These are phyloP conservation scores for Pungitius pungitius DNA, from an alignment of 2,113 vertebrate species.

Conservation along the genomic window DNA sequence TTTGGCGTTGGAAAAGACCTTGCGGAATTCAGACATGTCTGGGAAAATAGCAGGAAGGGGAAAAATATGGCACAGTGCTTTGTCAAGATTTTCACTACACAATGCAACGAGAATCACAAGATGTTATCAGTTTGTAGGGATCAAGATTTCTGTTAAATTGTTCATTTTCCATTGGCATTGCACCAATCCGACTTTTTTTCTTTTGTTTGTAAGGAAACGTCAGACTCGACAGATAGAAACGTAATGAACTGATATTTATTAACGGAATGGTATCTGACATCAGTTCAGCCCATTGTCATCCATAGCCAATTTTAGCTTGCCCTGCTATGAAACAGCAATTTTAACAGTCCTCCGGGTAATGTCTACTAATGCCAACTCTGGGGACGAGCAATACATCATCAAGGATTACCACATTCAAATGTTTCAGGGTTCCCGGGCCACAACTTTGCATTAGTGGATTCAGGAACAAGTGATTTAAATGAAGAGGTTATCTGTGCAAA, in stretches of 20 bases:
- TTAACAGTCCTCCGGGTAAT: not conserved
- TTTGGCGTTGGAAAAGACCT: constrained; percentile 89
- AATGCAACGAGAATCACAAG: not conserved
- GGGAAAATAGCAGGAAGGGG: constrained; percentile 6
- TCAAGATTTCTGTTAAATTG: not conserved
- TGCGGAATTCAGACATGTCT: constrained; percentile 91
- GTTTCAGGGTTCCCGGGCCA: not conserved
- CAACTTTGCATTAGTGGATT: not conserved
- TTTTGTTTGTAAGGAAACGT: not conserved
- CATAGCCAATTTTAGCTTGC: not conserved
- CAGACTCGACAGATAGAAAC: not conserved
- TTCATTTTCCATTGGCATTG: not conserved
- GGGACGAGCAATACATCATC: not conserved
- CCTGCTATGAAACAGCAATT: not conserved
- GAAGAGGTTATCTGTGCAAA: not conserved
- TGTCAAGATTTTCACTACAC: not conserved
- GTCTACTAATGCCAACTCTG: not conserved
- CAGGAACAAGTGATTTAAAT: not conserved
- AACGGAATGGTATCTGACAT: not conserved
- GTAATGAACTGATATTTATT: not conserved
- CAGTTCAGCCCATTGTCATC: not conserved
- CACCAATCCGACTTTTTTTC: not conserved
- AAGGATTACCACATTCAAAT: not conserved
- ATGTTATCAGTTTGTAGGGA: not conserved
- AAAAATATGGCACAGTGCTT: not conserved